Conservation (phyloP, 2,113 vertebrate genomes). For the Syngnathus typhle region DNA sequence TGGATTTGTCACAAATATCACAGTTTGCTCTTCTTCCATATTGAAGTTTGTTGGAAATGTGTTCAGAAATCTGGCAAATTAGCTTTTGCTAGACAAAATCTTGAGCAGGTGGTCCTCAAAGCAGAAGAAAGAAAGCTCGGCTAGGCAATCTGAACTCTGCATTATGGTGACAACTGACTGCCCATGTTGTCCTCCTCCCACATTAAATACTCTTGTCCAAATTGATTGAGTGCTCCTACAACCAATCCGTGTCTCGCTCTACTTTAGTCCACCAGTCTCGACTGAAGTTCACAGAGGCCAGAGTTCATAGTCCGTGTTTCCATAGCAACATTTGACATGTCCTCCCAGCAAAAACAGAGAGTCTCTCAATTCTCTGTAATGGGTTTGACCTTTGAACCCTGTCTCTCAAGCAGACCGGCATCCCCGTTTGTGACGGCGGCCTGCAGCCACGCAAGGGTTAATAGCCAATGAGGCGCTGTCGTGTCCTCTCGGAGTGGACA, state of each 20-base stretch:
- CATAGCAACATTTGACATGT: conserved; percentile 68
- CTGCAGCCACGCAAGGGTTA: conserved; percentile 22
- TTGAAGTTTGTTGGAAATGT: not conserved
- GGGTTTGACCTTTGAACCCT: conserved; percentile 69
- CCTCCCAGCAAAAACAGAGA: conserved; percentile 53
- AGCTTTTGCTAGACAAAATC: not conserved
- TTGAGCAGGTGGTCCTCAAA: not conserved
- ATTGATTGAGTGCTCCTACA: conserved; percentile 42
- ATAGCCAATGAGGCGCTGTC: conserved; percentile 24
- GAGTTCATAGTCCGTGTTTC: conserved; percentile 59
- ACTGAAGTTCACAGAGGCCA: conserved; percentile 63
- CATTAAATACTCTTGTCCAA: conserved; percentile 8
- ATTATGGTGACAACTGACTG: not conserved
- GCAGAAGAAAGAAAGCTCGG: not conserved
- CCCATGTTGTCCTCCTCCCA: conserved; percentile 10
- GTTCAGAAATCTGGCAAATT: not conserved
- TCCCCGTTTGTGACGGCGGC: conserved; percentile 27
- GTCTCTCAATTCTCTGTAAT: conserved; percentile 67
- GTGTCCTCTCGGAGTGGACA: conserved; percentile 27
- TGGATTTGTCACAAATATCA: not conserved
- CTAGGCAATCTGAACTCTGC: not conserved
- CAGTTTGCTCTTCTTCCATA: not conserved
- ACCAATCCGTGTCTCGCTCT: conserved; percentile 28
- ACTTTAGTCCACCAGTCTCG: conserved; percentile 17
- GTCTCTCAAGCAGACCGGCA: conserved; percentile 37